Percentiles rank a stretch among this genome's conserved stretches.
phyloP scores from a whole-genome alignment of 1,140 invertebrate species.

The Macrotrachela quadricornifera region DNA sequence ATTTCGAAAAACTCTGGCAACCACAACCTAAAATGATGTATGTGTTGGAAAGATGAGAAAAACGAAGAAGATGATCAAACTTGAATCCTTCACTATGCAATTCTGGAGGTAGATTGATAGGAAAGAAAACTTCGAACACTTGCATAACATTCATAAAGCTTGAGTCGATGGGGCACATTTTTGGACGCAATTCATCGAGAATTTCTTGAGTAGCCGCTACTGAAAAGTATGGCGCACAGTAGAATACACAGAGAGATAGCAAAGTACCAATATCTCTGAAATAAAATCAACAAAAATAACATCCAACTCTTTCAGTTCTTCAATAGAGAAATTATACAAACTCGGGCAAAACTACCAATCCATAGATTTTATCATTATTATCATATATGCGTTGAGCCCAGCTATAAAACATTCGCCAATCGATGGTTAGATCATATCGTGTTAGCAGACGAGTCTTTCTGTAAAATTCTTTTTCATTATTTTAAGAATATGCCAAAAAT shows the following conservation, averaged over 20 bases:
- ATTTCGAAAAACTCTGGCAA: conserved; percentile 54
- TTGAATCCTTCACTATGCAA: conserved; percentile 47
- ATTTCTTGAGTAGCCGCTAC: conserved; percentile 64
- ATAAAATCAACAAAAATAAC: no score
- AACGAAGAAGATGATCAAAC: no score
- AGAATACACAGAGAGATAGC: not conserved
- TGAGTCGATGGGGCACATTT: conserved; percentile 44
- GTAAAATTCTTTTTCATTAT: conserved; percentile 13
- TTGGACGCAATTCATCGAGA: conserved; percentile 56
- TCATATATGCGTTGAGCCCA: no score
- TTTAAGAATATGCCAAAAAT: not conserved
- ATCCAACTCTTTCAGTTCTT: no score
- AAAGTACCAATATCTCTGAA: no score
- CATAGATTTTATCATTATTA: no score
- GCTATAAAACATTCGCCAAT: conserved; percentile 68
- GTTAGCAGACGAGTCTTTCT: conserved; percentile 55
- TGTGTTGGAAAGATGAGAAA: no score
- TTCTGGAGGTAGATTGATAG: conserved; percentile 41
- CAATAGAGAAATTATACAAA: no score
- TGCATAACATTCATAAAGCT: conserved; percentile 39
- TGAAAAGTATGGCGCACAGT: conserved; percentile 41
- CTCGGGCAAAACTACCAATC: no score
- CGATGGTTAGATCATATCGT: conserved; percentile 53
- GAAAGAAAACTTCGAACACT: conserved; percentile 51
- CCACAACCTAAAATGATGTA: no score